Evolutionary conservation across 2,797 vertebrate species (phyloP).

Genomic region (Selene dorsalis): DNA sequence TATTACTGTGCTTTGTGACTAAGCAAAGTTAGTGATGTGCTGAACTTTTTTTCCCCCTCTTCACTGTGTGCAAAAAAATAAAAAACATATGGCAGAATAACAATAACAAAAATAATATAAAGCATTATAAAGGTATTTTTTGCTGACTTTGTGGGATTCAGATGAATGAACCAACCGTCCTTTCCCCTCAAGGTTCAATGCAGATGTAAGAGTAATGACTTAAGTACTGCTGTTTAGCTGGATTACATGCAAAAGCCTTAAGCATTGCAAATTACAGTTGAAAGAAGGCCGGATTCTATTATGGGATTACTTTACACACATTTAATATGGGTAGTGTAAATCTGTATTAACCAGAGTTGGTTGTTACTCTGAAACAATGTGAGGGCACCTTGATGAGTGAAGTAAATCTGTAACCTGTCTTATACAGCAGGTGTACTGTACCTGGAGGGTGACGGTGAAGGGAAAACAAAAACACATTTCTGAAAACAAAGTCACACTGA

Average conservation of each 20-base stretch:
- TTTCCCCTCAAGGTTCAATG: conserved; percentile 34
- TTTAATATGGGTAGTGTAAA: conserved; percentile 9
- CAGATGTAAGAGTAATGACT: conserved; percentile 62
- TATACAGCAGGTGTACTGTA: not conserved
- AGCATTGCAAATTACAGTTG: conserved; percentile 58
- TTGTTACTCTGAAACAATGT: conserved; percentile 3
- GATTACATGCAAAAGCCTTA: conserved; percentile 63
- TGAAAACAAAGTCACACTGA: too few species aligned
- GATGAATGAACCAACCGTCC: conserved; percentile 48
- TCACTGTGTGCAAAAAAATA: conserved; percentile 33
- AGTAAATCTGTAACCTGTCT: conserved; percentile 15
- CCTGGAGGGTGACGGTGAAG: not conserved
- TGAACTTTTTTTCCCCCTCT: conserved; percentile 33
- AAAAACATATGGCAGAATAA: conserved; percentile 46
- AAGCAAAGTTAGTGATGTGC: conserved; percentile 7
- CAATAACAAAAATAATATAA: conserved; percentile 50
- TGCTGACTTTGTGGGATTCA: conserved; percentile 44
- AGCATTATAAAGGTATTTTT: conserved; percentile 56
- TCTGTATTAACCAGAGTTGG: conserved; percentile 22
- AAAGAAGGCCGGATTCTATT: conserved; percentile 47
- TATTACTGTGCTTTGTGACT: conserved; percentile 27
- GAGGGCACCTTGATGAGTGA: not conserved
- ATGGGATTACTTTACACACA: conserved; percentile 53
- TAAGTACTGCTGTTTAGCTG: conserved; percentile 63
- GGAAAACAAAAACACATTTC: not conserved